Evolutionary conservation across 2,113 vertebrate genomes (phyloP), one percentile per base, ranked within the genome.

Genomic region (Oenanthe melanoleuca): DNA sequence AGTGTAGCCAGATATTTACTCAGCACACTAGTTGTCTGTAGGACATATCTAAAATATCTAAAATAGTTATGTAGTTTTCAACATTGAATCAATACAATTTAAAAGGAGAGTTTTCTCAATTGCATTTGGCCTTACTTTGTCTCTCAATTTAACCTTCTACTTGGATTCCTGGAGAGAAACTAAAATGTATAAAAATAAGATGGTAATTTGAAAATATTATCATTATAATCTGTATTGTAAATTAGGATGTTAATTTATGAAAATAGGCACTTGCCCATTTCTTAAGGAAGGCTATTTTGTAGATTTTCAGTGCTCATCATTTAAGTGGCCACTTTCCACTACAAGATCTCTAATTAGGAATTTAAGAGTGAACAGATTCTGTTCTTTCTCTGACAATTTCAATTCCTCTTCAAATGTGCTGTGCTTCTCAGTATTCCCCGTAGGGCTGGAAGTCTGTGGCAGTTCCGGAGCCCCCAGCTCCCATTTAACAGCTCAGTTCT

Each of bases 341-440:
- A 65, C 45, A 86, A 91, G 57, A 92, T 90, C 52, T 93, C 80
- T 96, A 95, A 97, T 96, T 95, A 93, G 72, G 66, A 91, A 86
- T 88, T 92, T 83, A 94, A 97, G 94, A 56, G 90, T 93, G 94
- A 96, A 69, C 85, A 94, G 90, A 87, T 97, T 97, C 88, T 94
- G 79, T 72, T 95, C 90, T 94, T 95, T 95, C 6, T 1, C 83
- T 95, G 95, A 95, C 96, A 92, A 86, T 95, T 97, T 96, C 95
- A 95, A 71, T 97, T 97, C 89, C 63, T 85, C 86, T 96, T 96
- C 88, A 95, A 95, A 94, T 11, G 26, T 79, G 53, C 81, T 5
- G 31, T 93, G 92, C 91, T 93, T 95, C 94, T 96, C 95, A 95
- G 88, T 95, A 95, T 96, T 96, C 85, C 77, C 80, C 0, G 4